Base-by-base conservation (phyloP, 2,888 invertebrate genomes). In the Drosophila yooni region DNA sequence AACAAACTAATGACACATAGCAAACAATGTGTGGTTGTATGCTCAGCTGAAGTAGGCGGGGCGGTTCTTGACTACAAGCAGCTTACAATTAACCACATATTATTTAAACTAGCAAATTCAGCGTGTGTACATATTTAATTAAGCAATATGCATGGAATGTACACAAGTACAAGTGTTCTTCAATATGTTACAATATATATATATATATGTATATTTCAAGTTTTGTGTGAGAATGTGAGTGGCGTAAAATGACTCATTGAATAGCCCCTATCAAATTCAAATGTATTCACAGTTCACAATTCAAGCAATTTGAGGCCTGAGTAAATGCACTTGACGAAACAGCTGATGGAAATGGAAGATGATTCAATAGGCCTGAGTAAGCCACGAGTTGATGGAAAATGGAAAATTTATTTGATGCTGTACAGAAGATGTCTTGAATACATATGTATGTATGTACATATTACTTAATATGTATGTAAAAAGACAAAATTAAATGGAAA, bases 201-300 rank as follows among this genome's bases (percentile, higher is more conserved):
- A 21, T 21, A 21, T 1, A 46, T 46, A 15, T 46, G 25, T 54
- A 46, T 36, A 74, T 59, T 50, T 38, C 63, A 64, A 50, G 56
- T 48, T 71, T 63, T 66, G 70, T 88, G 78, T 74, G 74, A 66
- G 79, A 89, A 88, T 75, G 78, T 72, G 87, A 81, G 68, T 84
- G 61, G 58, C 34, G 50, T 38, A 69, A 61, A 69, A 70, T 90
- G 89, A 83, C 66, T 90, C 89, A 87, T 60, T 68, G 69, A 61
- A 54, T 62, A 66, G 53, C 63, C 52, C 66, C 61, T 70, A 72
- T 56, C 77, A 86, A 79, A 72, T 83, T 56, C 77, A 86, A 79
- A 72, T 83, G 74, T 69, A 51, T 65, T 63, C 61, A 73, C 66
- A 74, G 74, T 81, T 90, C 91, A 70, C 88, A 90, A 46, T 7